Conservation (phyloP, 2,113 vertebrate species). For the Heteronetta atricapilla region DNA sequence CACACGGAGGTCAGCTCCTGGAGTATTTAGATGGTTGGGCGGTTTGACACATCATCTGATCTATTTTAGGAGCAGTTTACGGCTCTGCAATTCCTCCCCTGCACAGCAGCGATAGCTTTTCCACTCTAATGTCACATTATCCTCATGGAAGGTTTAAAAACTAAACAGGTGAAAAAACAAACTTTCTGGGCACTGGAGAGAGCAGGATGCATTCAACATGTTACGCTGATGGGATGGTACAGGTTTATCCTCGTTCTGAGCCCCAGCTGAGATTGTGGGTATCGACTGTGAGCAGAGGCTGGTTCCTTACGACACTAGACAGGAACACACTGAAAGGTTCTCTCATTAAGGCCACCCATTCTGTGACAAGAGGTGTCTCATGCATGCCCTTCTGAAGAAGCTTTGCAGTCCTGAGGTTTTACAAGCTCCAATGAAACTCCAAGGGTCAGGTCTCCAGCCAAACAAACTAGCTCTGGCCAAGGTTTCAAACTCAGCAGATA, state of each 20-base stretch:
- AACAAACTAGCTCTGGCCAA: background rate
- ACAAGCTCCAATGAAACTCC: background rate
- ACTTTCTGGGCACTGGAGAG: constrained; percentile 4
- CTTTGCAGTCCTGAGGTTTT: background rate
- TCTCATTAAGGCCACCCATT: background rate
- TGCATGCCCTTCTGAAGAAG: background rate
- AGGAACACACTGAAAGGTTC: background rate
- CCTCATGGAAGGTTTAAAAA: constrained; percentile 55
- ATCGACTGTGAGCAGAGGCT: background rate
- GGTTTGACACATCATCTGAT: constrained; percentile 67
- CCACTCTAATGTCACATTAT: constrained; percentile 70
- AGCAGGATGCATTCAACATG: background rate
- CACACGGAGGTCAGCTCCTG: constrained; percentile 34
- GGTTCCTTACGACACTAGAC: background rate
- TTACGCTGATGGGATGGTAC: background rate
- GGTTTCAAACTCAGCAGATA: background rate
- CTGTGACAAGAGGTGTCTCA: background rate
- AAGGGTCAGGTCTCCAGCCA: rapidly evolving
- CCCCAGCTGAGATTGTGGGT: background rate
- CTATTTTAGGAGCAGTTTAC: constrained; percentile 74
- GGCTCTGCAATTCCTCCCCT: constrained; percentile 65
- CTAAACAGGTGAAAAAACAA: constrained; percentile 73
- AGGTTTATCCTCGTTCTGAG: background rate
- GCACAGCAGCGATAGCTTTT: constrained; percentile 61
- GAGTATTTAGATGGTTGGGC: constrained; percentile 59